phyloP scores from a whole-genome alignment of 23 tunicate species.

The Styela clava region DNA sequence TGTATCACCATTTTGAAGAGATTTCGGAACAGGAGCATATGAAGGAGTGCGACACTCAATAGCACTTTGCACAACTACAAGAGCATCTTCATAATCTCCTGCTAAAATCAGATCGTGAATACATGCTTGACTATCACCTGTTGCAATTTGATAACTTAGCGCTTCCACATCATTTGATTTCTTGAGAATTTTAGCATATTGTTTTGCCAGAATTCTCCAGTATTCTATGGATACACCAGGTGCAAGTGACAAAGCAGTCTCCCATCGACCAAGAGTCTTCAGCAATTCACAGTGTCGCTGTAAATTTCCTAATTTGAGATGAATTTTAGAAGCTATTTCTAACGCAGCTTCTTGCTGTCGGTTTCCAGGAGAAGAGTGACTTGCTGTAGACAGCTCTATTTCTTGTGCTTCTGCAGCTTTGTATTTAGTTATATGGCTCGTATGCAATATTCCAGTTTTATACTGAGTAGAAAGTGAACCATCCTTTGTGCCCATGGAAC shows the following conservation, averaged over 20 bases:
- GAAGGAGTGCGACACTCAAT: constrained; percentile 39
- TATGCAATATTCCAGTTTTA: constrained; percentile 71
- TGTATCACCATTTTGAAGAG: neutral
- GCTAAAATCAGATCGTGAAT: neutral
- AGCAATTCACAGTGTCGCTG: constrained; percentile 64
- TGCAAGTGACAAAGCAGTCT: constrained; percentile 74
- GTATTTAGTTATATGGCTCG: constrained; percentile 76
- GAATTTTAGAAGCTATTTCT: constrained; percentile 47
- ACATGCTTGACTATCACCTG: constrained; percentile 37
- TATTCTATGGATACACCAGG: constrained; percentile 70
- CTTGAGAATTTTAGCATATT: constrained; percentile 50
- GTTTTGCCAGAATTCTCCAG: constrained; percentile 51
- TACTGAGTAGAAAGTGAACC: constrained; percentile 53
- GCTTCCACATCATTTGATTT: constrained; percentile 41
- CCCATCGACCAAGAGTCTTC: constrained; percentile 72
- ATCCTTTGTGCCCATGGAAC: constrained; percentile 52
- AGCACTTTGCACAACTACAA: constrained; percentile 68
- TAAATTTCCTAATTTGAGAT: constrained; percentile 65
- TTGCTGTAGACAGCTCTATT: constrained; percentile 29
- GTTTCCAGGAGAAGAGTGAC: constrained; percentile 2
- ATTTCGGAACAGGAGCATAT: too few species aligned
- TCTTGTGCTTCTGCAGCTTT: constrained; percentile 67
- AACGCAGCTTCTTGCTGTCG: constrained; percentile 48
- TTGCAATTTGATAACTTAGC: constrained; percentile 40
- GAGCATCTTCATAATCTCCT: constrained; percentile 54